phyloP scores from a whole-genome alignment of 2,888 invertebrate species.

The Rhorus exstirpatorius region DNA sequence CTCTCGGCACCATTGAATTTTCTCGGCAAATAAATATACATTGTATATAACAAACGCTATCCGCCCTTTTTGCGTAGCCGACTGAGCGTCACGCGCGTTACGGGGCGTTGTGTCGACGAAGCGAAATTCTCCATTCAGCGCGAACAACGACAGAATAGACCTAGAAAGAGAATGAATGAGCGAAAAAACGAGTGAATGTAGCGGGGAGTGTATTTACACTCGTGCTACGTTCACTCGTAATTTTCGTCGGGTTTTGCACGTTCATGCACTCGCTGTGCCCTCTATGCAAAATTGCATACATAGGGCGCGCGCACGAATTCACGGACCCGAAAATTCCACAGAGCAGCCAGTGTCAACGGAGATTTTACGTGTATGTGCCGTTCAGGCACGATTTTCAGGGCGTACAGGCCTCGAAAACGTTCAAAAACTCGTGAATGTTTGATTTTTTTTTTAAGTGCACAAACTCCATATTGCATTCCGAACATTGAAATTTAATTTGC shows the following conservation, averaged over 20 bases:
- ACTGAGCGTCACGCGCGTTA: slow-evolving; percentile 36
- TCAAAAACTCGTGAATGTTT: background rate
- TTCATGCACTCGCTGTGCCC: slow-evolving; percentile 18
- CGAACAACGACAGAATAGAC: slow-evolving; percentile 48
- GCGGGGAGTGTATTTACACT: slow-evolving; percentile 34
- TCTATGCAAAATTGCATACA: slow-evolving; percentile 27
- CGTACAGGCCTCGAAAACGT: background rate
- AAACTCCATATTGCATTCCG: too few relatives aligned
- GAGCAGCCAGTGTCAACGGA: slow-evolving; percentile 6
- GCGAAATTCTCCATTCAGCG: slow-evolving; percentile 72
- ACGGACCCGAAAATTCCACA: slow-evolving; percentile 15
- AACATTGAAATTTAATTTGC: too few relatives aligned
- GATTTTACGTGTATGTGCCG: background rate
- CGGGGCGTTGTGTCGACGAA: slow-evolving; percentile 65
- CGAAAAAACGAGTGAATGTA: slow-evolving; percentile 38
- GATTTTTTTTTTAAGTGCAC: background rate
- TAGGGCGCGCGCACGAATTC: too few relatives aligned
- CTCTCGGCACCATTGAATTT: slow-evolving; percentile 69
- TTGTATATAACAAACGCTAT: slow-evolving; percentile 73
- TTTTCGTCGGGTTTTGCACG: slow-evolving; percentile 22
- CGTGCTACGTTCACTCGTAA: slow-evolving; percentile 16
- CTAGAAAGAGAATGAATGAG: slow-evolving; percentile 38
- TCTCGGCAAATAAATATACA: slow-evolving; percentile 77
- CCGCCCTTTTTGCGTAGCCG: slow-evolving; percentile 77
- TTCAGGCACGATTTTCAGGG: background rate